These are phyloP conservation scores for Meiosimyza platycephala DNA, from an alignment of 2,888 invertebrate genomes.

Conservation along the genomic window DNA sequence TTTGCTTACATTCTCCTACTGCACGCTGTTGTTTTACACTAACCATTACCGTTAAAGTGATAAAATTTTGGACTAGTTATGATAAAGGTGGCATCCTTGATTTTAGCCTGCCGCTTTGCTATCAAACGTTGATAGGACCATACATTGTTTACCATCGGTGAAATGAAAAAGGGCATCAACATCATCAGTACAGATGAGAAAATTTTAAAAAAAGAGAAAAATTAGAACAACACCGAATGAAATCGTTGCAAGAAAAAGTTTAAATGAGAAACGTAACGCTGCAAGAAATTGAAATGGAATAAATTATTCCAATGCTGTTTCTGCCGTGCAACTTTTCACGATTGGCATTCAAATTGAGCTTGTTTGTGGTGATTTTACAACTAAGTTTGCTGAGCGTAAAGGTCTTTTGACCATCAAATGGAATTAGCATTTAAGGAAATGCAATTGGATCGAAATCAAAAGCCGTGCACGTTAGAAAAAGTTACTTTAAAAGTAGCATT, in stretches of 20 bases:
- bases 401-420: constrained; percentile 9
- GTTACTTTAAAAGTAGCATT: no score
- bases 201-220: constrained; percentile 16
- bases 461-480: no score
- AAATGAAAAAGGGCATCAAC: constrained; percentile 17
- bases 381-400: constrained; percentile 7
- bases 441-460: no score
- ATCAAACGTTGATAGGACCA: constrained; percentile 68
- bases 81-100: constrained; percentile 70
- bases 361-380: constrained; percentile 3
- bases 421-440: constrained; percentile 14
- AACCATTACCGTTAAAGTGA: constrained; percentile 78
- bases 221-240: constrained; percentile 13
- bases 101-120: constrained; percentile 67
- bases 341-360: background rate
- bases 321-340: background rate
- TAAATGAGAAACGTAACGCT: constrained; percentile 13
- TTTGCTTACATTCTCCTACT: constrained; percentile 84
- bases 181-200: constrained; percentile 15
- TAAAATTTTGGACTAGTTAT: constrained; percentile 69
- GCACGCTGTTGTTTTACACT: constrained; percentile 79
- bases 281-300: constrained; percentile 31
- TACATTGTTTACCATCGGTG: constrained; percentile 69
- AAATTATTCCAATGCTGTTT: constrained; percentile 16
- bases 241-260: background rate